Conservation (phyloP, 2,888 invertebrate species). For the Gnatocerus cornutus region DNA sequence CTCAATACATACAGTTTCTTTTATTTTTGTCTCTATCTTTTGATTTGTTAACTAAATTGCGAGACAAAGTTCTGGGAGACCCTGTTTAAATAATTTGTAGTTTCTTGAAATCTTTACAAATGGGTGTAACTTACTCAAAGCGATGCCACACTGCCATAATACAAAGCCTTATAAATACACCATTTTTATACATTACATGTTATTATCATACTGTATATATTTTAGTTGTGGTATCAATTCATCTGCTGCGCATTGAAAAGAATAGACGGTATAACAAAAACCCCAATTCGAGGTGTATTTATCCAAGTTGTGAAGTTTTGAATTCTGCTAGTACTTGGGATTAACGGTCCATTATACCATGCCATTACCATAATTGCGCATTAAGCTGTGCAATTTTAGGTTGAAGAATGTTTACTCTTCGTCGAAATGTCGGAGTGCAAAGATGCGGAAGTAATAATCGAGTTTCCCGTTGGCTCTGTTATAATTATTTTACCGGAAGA, state of each 20-base stretch:
- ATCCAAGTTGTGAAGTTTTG: neutral
- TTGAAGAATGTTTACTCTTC: conserved; percentile 23
- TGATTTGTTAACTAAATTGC: too few relatives aligned
- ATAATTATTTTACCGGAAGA: conserved; percentile 30
- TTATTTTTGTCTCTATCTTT: too few relatives aligned
- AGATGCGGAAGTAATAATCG: conserved; percentile 40
- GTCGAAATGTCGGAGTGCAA: conserved; percentile 25
- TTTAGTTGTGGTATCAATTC: too few relatives aligned
- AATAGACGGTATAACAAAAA: neutral
- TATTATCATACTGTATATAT: too few relatives aligned
- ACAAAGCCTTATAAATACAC: too few relatives aligned
- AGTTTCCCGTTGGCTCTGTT: conserved; percentile 23
- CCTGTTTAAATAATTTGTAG: too few relatives aligned
- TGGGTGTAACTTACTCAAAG: too few relatives aligned
- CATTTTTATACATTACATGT: too few relatives aligned
- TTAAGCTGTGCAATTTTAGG: conserved; percentile 8
- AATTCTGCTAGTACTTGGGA: neutral
- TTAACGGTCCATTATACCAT: conserved; percentile 10
- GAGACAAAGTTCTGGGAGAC: too few relatives aligned
- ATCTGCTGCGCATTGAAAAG: neutral
- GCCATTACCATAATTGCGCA: conserved; percentile 25
- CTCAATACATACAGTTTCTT: too few relatives aligned
- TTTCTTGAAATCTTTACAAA: too few relatives aligned
- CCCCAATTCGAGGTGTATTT: neutral
- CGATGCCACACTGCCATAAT: too few relatives aligned